These are phyloP conservation scores for Bombycilla garrulus DNA, from an alignment of 2,113 vertebrate species.

Conservation along the genomic window DNA sequence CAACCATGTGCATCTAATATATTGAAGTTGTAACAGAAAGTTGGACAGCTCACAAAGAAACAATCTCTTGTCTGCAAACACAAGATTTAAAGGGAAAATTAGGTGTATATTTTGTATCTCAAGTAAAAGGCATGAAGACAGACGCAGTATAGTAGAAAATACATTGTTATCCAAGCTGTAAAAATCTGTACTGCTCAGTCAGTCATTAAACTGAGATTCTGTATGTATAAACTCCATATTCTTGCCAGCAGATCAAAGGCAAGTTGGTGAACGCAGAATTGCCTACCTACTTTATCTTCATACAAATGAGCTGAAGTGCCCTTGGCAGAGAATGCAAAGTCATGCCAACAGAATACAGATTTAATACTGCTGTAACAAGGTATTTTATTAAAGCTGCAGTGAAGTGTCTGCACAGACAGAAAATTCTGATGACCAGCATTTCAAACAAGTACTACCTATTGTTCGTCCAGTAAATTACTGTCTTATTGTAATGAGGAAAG, in stretches of 20 bases:
- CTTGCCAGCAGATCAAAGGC: conserved; percentile 43
- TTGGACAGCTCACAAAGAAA: not conserved
- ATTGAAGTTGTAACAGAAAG: not conserved
- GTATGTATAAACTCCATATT: not conserved
- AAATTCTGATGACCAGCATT: not conserved
- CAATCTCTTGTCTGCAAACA: not conserved
- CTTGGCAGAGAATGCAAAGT: conserved; percentile 53
- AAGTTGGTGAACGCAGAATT: conserved; percentile 39
- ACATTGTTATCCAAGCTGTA: conserved; percentile 1
- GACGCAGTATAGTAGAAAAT: not conserved
- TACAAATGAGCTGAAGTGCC: conserved; percentile 51
- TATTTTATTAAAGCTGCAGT: conserved; percentile 19
- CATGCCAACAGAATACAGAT: conserved; percentile 33
- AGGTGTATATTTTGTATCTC: not conserved
- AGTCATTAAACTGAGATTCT: conserved; percentile 32
- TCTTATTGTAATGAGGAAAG: not conserved
- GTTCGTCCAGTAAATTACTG: not conserved
- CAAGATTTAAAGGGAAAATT: conserved; percentile 23
- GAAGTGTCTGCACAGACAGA: not conserved
- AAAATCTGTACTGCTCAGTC: conserved; percentile 16
- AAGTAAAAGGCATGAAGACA: not conserved
- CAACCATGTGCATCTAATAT: not conserved
- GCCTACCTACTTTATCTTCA: conserved; percentile 54
- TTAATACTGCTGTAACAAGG: not conserved
- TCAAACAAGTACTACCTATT: not conserved